These are phyloP conservation scores for Nettapus auritus DNA, from an alignment of 2,113 vertebrate genomes.

Conservation along the genomic window DNA sequence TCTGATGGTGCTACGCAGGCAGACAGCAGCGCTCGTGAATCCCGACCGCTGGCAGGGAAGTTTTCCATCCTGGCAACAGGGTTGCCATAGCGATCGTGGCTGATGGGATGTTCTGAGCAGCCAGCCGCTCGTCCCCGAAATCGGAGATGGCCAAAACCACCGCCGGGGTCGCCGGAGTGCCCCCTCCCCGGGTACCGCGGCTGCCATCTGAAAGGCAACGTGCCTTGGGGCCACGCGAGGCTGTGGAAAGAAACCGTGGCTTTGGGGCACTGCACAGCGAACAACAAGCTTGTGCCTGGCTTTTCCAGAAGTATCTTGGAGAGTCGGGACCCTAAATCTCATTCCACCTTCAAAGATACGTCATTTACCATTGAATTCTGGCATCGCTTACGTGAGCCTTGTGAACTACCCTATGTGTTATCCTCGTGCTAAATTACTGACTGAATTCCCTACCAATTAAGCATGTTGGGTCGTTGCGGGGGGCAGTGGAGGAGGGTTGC, in stretches of 20 bases:
- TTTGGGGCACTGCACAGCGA: too few relatives aligned
- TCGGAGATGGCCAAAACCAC: background rate
- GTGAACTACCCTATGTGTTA: background rate
- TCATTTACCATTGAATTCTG: background rate
- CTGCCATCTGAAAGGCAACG: rapidly evolving
- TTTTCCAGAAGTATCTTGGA: background rate
- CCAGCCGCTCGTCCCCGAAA: conserved; percentile 47
- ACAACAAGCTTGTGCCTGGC: background rate
- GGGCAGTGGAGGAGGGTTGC: too few relatives aligned
- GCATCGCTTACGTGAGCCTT: rapidly evolving
- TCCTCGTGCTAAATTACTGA: background rate
- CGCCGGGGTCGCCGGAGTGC: background rate
- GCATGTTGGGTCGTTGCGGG: rapidly evolving
- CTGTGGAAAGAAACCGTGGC: rapidly evolving
- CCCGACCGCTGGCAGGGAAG: conserved; percentile 44
- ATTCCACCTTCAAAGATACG: background rate
- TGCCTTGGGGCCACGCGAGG: rapidly evolving
- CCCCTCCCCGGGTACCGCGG: background rate
- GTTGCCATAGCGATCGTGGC: conserved; percentile 79
- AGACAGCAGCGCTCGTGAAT: conserved; percentile 41
- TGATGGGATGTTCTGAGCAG: conserved; percentile 80
- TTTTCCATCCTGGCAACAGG: conserved; percentile 69
- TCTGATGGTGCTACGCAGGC: background rate
- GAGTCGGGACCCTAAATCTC: background rate
- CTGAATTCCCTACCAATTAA: background rate